phyloP scores from a whole-genome alignment of 1,140 invertebrate genomes.

The Meloidogyne exigua region DNA sequence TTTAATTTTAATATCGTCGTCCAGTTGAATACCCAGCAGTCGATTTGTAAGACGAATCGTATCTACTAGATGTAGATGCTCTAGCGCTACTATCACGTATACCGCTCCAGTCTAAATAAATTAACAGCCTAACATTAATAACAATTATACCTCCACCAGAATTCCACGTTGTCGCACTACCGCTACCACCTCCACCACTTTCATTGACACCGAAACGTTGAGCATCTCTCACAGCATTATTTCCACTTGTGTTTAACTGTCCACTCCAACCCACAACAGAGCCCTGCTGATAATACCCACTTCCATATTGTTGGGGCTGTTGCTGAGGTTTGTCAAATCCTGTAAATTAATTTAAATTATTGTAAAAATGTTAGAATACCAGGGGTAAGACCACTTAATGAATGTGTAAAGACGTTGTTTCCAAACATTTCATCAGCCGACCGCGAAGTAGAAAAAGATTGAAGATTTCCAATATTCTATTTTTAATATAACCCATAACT shows the following conservation, averaged over 20 bases:
- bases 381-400: not conserved
- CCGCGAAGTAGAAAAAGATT: not conserved
- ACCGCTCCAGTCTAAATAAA: not conserved
- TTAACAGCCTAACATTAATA: not conserved
- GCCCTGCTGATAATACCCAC: not conserved
- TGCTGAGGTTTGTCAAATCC: not conserved
- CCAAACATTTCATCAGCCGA: not conserved
- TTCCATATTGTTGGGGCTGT: not conserved
- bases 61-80: not conserved
- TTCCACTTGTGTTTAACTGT: not conserved
- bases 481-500: not conserved
- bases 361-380: not conserved
- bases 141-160: not conserved
- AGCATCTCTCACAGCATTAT: not conserved
- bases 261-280: not conserved
- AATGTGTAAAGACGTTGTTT: not conserved
- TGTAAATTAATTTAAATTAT: not conserved
- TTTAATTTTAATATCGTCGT: not conserved
- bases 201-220: not conserved
- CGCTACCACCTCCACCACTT: not conserved
- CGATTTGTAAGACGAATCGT: not conserved
- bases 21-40: not conserved
- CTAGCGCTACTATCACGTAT: not conserved
- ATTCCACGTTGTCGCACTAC: not conserved
- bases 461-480: not conserved